A percentile compares a stretch with the other conserved stretches of the same genome.
phyloP scores from a whole-genome alignment of 2,888 invertebrate species.

The Lasioglossum pauxillum region DNA sequence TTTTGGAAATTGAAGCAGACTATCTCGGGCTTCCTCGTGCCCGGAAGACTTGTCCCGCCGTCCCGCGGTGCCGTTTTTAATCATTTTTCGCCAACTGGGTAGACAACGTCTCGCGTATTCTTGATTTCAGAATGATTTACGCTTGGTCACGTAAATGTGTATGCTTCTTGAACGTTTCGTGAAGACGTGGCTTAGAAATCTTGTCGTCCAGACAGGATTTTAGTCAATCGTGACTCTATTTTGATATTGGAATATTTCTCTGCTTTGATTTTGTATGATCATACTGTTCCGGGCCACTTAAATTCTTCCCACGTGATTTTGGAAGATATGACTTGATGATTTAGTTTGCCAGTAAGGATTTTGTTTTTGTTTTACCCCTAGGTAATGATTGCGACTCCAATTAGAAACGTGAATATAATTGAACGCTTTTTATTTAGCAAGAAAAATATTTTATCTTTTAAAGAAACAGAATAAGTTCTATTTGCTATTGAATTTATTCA shows the following conservation, averaged over 20 bases:
- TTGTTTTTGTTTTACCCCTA: neutral
- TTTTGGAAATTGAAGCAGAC: constrained; percentile 62
- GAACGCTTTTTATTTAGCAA: too few species aligned
- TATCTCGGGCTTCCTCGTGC: neutral
- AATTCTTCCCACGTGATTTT: neutral
- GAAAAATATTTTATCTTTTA: too few species aligned
- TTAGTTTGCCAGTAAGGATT: neutral
- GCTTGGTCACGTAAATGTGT: neutral
- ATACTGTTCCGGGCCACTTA: too few species aligned
- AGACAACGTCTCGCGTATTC: neutral
- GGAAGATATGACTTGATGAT: neutral
- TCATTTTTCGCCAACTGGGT: constrained; percentile 19
- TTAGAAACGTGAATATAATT: too few species aligned
- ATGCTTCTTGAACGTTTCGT: neutral
- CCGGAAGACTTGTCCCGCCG: neutral
- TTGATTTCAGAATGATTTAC: neutral
- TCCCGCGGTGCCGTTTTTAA: constrained; percentile 10
- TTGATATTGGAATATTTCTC: neutral
- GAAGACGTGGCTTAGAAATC: neutral
- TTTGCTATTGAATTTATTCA: too few species aligned
- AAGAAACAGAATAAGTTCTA: too few species aligned
- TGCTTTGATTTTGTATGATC: neutral
- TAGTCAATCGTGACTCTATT: neutral
- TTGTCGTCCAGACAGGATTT: neutral
- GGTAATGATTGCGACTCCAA: too few species aligned